Evolutionary conservation across 92 coral and sea anemone genomes (phyloP), one percentile per base, ranked within the genome.

Genomic region (Phenganax subtilis): DNA sequence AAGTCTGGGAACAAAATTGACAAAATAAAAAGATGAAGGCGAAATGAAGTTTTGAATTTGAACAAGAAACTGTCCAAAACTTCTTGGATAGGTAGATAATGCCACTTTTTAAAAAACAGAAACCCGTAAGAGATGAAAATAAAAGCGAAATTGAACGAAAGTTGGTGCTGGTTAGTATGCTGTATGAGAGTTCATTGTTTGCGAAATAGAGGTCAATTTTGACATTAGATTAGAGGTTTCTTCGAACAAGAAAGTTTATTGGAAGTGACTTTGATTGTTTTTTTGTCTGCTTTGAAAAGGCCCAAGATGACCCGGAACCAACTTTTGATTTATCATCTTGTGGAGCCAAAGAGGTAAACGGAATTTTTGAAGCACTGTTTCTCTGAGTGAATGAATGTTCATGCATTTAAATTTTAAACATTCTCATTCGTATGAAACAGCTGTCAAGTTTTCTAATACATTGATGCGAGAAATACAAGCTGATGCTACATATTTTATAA

Each of bases 231-330:
- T 37, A 37, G 47, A 37, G 47, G 5, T 37, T 37, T 37, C 2
- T 37, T 37, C 47, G 47, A 37, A 37, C 47, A 5, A 37, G 47
- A 37, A 37, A 37, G 5, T 5, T 37, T 37, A 37, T 57, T 56
- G 54, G 56, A 20, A 37, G 51, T 72, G 37, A 57, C 7, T 9
- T 53, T 17, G 0, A 55, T 37, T 37, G 47, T 31, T 16, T 25
- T 9, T 75, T 25, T 17, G 31, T n/a, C 44, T 75, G 67, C 15
- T n/a, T 69, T n/a, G 52, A 6, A 56, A 31, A 94, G 98, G 98
- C 96, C 11, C 85, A 86, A 64, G 97, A 94, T 55, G 92, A 97
- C 55, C 98, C 98, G 9, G 98, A 94, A 63, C 87, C 92, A 31
- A 83, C 97, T 12, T 89, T 94, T 80, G 93, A 94, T 83, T 60